phyloP scores from a whole-genome alignment of 2,888 invertebrate genomes.

The Liopterus haemorrhoidalis region DNA sequence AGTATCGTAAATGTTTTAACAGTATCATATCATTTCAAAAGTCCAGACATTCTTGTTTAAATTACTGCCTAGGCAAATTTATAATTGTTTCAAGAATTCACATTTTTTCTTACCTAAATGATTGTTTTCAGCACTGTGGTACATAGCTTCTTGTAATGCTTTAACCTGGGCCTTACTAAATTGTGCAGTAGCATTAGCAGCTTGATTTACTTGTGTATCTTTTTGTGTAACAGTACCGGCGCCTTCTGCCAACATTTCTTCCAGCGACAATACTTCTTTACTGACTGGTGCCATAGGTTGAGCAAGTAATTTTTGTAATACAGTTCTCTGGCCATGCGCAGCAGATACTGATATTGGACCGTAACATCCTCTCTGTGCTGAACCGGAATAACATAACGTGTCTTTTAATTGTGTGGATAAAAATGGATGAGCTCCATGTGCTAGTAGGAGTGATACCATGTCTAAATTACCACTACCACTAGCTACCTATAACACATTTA shows the following conservation, averaged over 20 bases:
- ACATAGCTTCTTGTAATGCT: slow-evolving; percentile 87
- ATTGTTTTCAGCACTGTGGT: slow-evolving; percentile 87
- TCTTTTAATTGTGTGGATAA: slow-evolving; percentile 78
- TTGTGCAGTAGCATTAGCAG: slow-evolving; percentile 43
- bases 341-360: slow-evolving; percentile 86
- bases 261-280: slow-evolving; percentile 73
- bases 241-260: slow-evolving; percentile 86
- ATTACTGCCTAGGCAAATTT: too few species aligned
- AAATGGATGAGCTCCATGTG: slow-evolving; percentile 84
- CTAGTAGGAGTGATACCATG: slow-evolving; percentile 70
- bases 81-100: too few species aligned
- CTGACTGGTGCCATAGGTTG: slow-evolving; percentile 62
- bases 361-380: slow-evolving; percentile 80
- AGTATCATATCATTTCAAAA: too few species aligned
- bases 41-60: too few species aligned
- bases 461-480: slow-evolving; percentile 76
- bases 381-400: slow-evolving; percentile 76
- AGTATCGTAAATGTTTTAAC: too few species aligned
- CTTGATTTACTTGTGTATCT: slow-evolving; percentile 22
- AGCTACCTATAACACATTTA: slow-evolving; percentile 54
- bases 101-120: slow-evolving; percentile 56
- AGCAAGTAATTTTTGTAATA: slow-evolving; percentile 70
- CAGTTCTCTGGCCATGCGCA: slow-evolving; percentile 75
- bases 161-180: slow-evolving; percentile 78
- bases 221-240: slow-evolving; percentile 41